Base-by-base conservation (phyloP, 30 jellyfish, hydroid and myxozoan species). In the Aurelia coerulea region DNA sequence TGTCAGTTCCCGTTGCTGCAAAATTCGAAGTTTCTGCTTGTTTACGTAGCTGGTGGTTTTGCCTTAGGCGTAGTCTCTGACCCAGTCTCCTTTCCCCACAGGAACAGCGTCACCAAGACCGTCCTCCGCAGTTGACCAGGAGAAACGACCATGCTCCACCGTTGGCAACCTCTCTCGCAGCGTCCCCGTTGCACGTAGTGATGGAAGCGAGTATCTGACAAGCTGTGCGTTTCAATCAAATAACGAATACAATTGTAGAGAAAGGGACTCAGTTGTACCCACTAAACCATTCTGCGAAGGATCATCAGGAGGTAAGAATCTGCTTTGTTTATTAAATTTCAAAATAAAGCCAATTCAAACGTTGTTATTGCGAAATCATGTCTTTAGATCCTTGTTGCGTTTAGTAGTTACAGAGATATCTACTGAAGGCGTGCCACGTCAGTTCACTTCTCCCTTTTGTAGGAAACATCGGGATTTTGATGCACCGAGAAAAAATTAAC, bases 171-270 rank as follows among this genome's bases (percentile, higher is more conserved):
- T 77, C 60, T 88, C 97, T n/a, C 96, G 99, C 41, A 90, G 95
- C 68, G 98, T 95, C 74, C 99, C 99, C 41, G 99, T 95, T 32
- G 99, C 99, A 52, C 90, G 99, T 14, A 96, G 97, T 68, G 99
- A 95, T 76, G 99, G 99, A 42, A 90, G 98, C 68, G 99, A 95
- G 73, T 95, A 90, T 70, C 82, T 95, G 62, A 92, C 99, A 19
- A 95, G 99, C 74, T 95, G 99, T 59, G 99, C 99, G 5, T 95
- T 71, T 78, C 98, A 95, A 74, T 76, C 94, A 56, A 68, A 50
- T 78, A 46, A 49, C 78, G 89, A 74, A 88, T 86, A 80, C 93
- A 68, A 64, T 71, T 85, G 92, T 65, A 23, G 94, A 65, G 80
- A 70, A 35, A 77, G 98, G 16, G 99, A 95, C 80, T 95, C 99